Conservation (phyloP, 1,140 invertebrate species). For the Aphidius ervi region DNA sequence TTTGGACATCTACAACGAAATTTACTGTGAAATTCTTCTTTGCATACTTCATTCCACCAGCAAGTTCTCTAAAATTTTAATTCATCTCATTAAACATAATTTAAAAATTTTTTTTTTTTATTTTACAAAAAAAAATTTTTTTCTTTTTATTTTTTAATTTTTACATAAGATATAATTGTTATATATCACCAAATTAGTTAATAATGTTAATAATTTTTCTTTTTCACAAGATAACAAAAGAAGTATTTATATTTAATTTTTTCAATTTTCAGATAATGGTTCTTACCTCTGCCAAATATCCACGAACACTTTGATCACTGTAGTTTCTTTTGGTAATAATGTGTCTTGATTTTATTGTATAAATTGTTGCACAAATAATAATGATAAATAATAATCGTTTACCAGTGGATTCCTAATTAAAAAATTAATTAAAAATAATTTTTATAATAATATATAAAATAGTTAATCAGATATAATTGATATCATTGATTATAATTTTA, state of each 20-base stretch:
- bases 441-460: no score
- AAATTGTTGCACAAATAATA: slow-evolving; percentile 30
- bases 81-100: neutral
- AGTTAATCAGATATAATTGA: no score
- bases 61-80: slow-evolving; percentile 68
- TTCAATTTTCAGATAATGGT: slow-evolving; percentile 7
- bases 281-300: slow-evolving; percentile 74
- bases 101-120: neutral
- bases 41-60: slow-evolving; percentile 91
- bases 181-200: neutral
- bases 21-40: slow-evolving; percentile 82
- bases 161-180: neutral
- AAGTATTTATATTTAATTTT: no score
- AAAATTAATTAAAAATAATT: neutral
- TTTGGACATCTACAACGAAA: slow-evolving; percentile 83
- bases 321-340: slow-evolving; percentile 63
- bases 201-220: neutral
- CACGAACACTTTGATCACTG: slow-evolving; percentile 72
- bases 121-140: no score
- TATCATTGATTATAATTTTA: no score
- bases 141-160: neutral
- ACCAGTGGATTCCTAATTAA: neutral
- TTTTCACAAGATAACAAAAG: neutral
- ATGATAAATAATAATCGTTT: slow-evolving; percentile 32
- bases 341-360: slow-evolving; percentile 35